Conservation (phyloP, 2,888 invertebrate genomes). For the Rhingia rostrata region DNA sequence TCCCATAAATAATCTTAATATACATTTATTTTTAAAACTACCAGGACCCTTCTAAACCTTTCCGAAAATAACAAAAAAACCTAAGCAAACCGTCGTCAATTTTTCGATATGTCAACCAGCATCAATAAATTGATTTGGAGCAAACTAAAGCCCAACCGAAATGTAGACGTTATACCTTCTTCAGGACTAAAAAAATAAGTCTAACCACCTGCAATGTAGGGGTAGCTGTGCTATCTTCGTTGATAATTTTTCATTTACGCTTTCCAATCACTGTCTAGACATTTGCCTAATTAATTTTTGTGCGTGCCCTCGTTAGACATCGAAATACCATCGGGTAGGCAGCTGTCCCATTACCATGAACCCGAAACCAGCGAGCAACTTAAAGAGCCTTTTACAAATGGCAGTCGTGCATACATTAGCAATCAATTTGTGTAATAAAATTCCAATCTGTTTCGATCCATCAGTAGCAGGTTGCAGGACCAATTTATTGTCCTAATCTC, state of each 20-base stretch:
- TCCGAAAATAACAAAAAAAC: too few relatives aligned
- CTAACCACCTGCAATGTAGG: too few relatives aligned
- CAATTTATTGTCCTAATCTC: neutral
- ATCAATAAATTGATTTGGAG: too few relatives aligned
- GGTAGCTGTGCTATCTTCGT: neutral
- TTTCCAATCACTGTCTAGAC: conserved; percentile 43
- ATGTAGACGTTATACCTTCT: too few relatives aligned
- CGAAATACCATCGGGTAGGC: neutral
- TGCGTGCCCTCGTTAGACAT: neutral
- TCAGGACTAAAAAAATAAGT: too few relatives aligned
- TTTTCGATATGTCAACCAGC: too few relatives aligned
- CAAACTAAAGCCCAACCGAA: too few relatives aligned
- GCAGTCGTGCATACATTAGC: conserved; percentile 4
- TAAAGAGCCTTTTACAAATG: neutral
- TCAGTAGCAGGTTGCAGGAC: too few relatives aligned
- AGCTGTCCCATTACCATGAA: conserved; percentile 7
- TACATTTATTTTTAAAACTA: too few relatives aligned
- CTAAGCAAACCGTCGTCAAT: too few relatives aligned
- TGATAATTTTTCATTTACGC: conserved; percentile 3
- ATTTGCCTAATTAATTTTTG: conserved; percentile 28
- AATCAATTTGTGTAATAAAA: neutral
- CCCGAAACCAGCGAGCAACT: neutral
- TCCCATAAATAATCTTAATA: too few relatives aligned
- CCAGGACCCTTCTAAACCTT: too few relatives aligned
- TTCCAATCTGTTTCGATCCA: neutral